Conservation (phyloP, 2,113 vertebrate genomes). For the Uria lomvia region DNA sequence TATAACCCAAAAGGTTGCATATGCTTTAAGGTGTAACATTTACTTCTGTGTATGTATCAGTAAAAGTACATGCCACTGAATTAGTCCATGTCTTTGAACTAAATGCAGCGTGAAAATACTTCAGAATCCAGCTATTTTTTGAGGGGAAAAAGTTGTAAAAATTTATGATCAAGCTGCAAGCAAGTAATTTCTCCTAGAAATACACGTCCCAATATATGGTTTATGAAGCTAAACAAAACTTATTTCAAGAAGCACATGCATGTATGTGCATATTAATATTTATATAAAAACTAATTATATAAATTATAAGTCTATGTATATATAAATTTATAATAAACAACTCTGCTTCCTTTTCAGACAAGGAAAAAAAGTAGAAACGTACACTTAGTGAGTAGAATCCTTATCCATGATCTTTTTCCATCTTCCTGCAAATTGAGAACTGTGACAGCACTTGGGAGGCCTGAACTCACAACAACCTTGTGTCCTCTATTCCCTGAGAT, state of each 20-base stretch:
- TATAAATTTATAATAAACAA: background rate
- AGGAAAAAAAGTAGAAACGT: background rate
- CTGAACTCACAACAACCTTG: background rate
- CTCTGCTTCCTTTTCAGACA: background rate
- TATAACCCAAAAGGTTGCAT: background rate
- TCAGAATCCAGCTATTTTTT: background rate
- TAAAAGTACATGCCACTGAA: background rate
- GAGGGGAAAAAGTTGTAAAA: background rate
- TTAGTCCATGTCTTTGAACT: background rate
- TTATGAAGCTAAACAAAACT: background rate
- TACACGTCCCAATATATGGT: rapidly evolving
- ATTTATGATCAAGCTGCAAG: background rate
- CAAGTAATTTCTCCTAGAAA: background rate
- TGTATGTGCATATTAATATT: background rate
- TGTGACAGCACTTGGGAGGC: background rate
- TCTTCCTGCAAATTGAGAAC: background rate
- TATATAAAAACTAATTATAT: background rate
- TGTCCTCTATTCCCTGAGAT: background rate
- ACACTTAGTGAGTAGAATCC: background rate
- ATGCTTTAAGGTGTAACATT: background rate
- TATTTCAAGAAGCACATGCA: background rate
- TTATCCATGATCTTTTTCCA: background rate
- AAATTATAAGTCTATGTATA: background rate
- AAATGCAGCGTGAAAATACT: background rate
- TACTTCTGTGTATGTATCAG: background rate